A percentile compares a stretch with the other conserved stretches of the same genome.
These are phyloP conservation scores for Zaprionus camerounensis DNA, from an alignment of 1,140 invertebrate species.

Conservation along the genomic window DNA sequence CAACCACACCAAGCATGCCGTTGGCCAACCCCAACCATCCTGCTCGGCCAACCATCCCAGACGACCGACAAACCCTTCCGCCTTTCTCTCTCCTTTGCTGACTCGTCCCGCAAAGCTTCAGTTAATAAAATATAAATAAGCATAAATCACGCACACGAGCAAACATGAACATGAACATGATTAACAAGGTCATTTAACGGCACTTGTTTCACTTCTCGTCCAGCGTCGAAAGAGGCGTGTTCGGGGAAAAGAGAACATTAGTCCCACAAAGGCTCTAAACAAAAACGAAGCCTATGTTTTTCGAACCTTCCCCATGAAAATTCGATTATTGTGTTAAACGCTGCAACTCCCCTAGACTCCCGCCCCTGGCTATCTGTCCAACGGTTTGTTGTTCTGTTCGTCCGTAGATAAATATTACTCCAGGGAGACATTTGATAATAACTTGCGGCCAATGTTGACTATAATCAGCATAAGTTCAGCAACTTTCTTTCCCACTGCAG, in stretches of 20 bases:
- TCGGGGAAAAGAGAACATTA: slow-evolving; percentile 30
- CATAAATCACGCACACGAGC: slow-evolving; percentile 78
- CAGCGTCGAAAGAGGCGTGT: slow-evolving; percentile 37
- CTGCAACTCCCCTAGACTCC: slow-evolving; percentile 34
- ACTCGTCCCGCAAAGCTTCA: slow-evolving; percentile 33
- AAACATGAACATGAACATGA: slow-evolving; percentile 66
- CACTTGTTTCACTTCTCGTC: slow-evolving; percentile 63
- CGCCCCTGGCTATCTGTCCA: slow-evolving; percentile 11
- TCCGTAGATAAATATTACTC: slow-evolving; percentile 72
- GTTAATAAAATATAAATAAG: slow-evolving; percentile 83
- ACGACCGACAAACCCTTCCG: neutral
- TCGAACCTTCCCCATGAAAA: slow-evolving; percentile 40
- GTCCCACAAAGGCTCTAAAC: slow-evolving; percentile 60
- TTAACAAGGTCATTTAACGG: slow-evolving; percentile 79
- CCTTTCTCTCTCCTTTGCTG: neutral
- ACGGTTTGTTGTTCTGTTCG: slow-evolving; percentile 26
- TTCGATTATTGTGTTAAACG: slow-evolving; percentile 78
- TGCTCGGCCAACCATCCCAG: neutral
- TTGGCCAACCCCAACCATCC: neutral
- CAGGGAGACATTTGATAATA: slow-evolving; percentile 81
- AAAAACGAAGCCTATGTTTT: slow-evolving; percentile 17
- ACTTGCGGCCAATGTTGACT: slow-evolving; percentile 75
- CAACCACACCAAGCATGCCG: neutral
- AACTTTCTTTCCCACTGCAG: slow-evolving; percentile 57
- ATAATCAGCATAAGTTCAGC: slow-evolving; percentile 79